Evolutionary conservation across 2,888 invertebrate species (phyloP).

Genomic region (Ischnura elegans): DNA sequence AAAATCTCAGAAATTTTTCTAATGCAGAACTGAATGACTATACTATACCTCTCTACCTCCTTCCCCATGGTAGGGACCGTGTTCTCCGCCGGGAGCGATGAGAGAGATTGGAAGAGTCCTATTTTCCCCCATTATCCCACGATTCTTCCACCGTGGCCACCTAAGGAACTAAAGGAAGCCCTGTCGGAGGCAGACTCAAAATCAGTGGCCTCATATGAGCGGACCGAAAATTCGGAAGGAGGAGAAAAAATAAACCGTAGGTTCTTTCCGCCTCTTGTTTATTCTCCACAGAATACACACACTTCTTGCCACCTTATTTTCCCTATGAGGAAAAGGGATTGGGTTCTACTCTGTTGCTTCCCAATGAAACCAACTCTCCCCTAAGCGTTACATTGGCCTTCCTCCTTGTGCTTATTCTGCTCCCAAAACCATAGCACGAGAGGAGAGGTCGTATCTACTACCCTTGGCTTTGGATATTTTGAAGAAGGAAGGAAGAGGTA

Average conservation of each 20-base stretch:
- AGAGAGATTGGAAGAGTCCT: neutral
- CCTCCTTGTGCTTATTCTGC: neutral
- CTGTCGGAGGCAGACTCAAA: neutral
- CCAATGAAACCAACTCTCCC: no score
- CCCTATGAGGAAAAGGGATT: neutral
- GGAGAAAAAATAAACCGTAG: neutral
- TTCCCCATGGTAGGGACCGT: no score
- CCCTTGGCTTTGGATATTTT: no score
- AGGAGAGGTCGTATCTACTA: no score
- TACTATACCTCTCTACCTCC: neutral
- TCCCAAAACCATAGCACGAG: no score
- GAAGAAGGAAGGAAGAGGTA: no score
- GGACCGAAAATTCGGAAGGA: conserved; percentile 5
- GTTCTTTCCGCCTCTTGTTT: neutral
- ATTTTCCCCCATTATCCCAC: neutral
- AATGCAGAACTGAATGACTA: no score
- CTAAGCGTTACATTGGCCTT: neutral
- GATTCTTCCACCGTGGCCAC: neutral
- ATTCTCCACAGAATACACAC: neutral
- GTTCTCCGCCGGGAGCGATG: neutral
- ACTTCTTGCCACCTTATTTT: neutral
- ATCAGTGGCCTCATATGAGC: neutral
- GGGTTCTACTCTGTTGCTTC: neutral
- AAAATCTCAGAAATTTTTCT: no score
- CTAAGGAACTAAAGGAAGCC: neutral